phyloP scores from a whole-genome alignment of 2,113 vertebrate species.

The Stigmatopora argus region DNA sequence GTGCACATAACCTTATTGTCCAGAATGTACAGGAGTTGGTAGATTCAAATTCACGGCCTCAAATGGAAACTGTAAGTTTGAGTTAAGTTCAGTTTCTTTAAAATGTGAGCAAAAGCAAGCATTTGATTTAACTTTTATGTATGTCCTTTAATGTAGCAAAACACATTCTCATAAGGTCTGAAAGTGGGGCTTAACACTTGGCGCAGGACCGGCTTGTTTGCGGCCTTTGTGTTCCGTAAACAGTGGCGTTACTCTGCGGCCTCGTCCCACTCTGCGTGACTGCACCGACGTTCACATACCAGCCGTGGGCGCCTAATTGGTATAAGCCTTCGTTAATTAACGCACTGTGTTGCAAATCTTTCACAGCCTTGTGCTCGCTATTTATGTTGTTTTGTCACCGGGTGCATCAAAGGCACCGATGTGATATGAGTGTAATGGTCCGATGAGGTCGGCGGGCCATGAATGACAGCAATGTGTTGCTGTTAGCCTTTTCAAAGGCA shows the following conservation, averaged over 20 bases:
- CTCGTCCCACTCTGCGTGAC: constrained; percentile 56
- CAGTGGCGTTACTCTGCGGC: constrained; percentile 71
- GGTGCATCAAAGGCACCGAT: constrained; percentile 52
- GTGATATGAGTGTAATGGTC: constrained; percentile 55
- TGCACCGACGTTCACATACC: constrained; percentile 59
- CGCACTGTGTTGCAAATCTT: constrained; percentile 53
- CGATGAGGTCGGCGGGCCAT: constrained; percentile 46
- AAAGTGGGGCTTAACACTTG: constrained; percentile 42
- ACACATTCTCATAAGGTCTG: background rate
- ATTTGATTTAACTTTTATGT: no score
- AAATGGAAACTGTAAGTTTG: no score
- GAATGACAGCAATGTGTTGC: constrained; percentile 59
- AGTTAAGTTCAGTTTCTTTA: no score
- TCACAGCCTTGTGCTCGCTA: constrained; percentile 52
- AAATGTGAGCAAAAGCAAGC: no score
- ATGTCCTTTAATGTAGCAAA: background rate
- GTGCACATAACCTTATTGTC: no score
- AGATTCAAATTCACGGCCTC: no score
- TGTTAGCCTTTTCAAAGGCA: constrained; percentile 49
- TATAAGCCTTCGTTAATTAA: constrained; percentile 64
- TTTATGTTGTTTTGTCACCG: constrained; percentile 57
- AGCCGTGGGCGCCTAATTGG: constrained; percentile 65
- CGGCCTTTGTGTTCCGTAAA: constrained; percentile 69
- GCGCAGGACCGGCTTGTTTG: constrained; percentile 42
- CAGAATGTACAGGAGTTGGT: no score